Evolutionary conservation across 2,797 vertebrate genomes (phyloP).

Genomic region (Acipenser transmontanus): DNA sequence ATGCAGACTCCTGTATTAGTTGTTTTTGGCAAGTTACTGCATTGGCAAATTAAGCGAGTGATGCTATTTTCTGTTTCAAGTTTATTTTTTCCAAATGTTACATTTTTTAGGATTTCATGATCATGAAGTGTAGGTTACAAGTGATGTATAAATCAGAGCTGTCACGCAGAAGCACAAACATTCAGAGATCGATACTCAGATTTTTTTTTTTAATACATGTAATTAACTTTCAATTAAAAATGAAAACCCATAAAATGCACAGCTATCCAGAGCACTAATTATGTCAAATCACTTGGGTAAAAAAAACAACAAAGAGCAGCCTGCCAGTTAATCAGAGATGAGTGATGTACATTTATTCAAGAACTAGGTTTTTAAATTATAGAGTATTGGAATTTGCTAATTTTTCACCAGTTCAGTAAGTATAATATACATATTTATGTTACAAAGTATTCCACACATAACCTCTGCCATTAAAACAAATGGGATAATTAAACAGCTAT

Average conservation of each 20-base stretch:
- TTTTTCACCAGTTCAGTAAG: conserved; percentile 33
- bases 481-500: conserved; percentile 51
- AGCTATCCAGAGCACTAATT: conserved; percentile 21
- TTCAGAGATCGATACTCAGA: no score
- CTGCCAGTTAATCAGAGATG: conserved; percentile 29
- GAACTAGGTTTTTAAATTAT: conserved; percentile 30
- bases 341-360: conserved; percentile 4
- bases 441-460: conserved; percentile 23
- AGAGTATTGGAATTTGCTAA: conserved; percentile 23
- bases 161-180: no score
- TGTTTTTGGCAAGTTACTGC: conserved; percentile 44
- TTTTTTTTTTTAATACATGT: conserved; percentile 26
- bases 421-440: conserved; percentile 35
- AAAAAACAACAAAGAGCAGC: conserved; percentile 19
- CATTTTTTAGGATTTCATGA: conserved; percentile 12
- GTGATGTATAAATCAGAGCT: no score
- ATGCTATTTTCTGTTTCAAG: conserved; percentile 49
- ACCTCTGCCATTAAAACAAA: conserved; percentile 45
- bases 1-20: conserved; percentile 46
- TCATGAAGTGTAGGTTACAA: no score
- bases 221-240: conserved; percentile 30
- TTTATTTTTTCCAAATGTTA: conserved; percentile 12
- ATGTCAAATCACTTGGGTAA: conserved; percentile 15
- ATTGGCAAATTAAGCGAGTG: conserved; percentile 43
- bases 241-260: conserved; percentile 20